These are phyloP conservation scores for Rhagoletis pomonella DNA, from an alignment of 1,140 invertebrate genomes.

Conservation along the genomic window DNA sequence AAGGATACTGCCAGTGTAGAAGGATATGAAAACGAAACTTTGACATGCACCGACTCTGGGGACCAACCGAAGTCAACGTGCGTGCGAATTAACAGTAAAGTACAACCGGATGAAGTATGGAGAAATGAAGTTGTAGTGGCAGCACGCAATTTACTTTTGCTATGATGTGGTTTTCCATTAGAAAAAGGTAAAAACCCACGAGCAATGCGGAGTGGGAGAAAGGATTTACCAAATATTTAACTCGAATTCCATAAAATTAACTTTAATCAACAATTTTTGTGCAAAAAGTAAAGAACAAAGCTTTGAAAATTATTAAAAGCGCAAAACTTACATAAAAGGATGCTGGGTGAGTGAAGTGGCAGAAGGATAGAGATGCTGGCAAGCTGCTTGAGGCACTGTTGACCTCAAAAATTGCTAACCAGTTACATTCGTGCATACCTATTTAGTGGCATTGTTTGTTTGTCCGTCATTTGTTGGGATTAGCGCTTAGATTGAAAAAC, in stretches of 20 bases:
- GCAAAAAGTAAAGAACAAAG: conserved; percentile 44
- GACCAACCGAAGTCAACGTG: conserved; percentile 37
- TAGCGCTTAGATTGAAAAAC: conserved; percentile 39
- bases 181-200: conserved; percentile 27
- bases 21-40: conserved; percentile 33
- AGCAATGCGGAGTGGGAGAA: neutral
- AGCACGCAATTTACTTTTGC: conserved; percentile 43
- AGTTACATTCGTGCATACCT: neutral
- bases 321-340: neutral
- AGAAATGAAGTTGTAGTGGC: conserved; percentile 28
- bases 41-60: conserved; percentile 36
- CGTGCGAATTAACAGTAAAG: conserved; percentile 43
- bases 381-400: neutral
- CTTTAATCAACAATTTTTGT: conserved; percentile 40
- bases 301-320: conserved; percentile 46
- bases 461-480: conserved; percentile 48
- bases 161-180: conserved; percentile 48
- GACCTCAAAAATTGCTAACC: neutral
- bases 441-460: neutral
- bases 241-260: conserved; percentile 41
- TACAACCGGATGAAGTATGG: neutral
- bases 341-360: too few relatives aligned
- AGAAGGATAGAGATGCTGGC: neutral
- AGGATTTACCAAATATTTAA: conserved; percentile 33
- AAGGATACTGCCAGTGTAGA: neutral